Evolutionary conservation across 2,797 vertebrate species (phyloP).

Genomic region (Harpagifer antarcticus): DNA sequence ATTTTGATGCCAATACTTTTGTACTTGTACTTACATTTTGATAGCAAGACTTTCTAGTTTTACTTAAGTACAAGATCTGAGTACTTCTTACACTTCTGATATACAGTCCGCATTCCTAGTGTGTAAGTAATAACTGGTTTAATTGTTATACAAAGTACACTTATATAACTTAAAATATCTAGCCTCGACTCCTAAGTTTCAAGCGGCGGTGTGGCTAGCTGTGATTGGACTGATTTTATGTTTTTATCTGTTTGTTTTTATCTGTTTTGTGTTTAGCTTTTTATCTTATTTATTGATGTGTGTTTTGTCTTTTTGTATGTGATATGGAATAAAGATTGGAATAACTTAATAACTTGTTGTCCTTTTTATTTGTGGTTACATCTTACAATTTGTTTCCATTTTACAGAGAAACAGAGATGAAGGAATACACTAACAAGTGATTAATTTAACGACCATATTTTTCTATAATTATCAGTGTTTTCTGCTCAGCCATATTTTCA

Average conservation of each 20-base stretch:
- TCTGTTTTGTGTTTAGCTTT: no score
- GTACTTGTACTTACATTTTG: no score
- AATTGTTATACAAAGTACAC: slow-evolving; percentile 7
- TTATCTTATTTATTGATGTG: no score
- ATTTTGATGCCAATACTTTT: no score
- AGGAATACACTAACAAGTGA: slow-evolving; percentile 46
- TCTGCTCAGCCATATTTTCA: slow-evolving; percentile 52
- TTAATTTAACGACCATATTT: slow-evolving; percentile 63
- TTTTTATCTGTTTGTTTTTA: no score
- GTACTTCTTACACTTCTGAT: no score
- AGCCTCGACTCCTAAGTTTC: slow-evolving; percentile 11
- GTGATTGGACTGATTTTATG: no score
- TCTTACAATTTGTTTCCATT: slow-evolving; percentile 46
- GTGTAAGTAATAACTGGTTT: slow-evolving; percentile 28
- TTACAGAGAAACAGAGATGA: slow-evolving; percentile 33
- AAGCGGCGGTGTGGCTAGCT: no score
- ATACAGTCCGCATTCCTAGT: slow-evolving; percentile 23
- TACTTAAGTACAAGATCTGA: no score
- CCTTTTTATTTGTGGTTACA: slow-evolving; percentile 41
- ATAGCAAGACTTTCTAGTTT: no score
- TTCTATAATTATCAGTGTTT: slow-evolving; percentile 44
- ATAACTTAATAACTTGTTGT: slow-evolving; percentile 34
- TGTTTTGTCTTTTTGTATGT: no score
- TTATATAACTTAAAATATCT: neutral
- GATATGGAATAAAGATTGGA: no score